These are phyloP conservation scores for Drosophila diplacantha DNA, from an alignment of 2,888 invertebrate species.

Conservation along the genomic window DNA sequence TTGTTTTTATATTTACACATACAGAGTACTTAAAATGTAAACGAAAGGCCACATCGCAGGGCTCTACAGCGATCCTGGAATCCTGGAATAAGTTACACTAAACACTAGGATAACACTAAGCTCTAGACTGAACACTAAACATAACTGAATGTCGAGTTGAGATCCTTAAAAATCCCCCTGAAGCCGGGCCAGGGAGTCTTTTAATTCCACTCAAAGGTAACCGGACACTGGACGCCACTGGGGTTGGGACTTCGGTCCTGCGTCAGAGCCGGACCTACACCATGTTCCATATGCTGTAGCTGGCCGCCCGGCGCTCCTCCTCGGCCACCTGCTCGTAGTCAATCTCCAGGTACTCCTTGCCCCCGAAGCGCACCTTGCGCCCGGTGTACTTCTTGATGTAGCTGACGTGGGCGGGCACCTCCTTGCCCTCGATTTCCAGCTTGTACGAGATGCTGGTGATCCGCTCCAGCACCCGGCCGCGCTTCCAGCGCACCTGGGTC, in stretches of 20 bases:
- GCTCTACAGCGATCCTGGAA: slow-evolving; percentile 42
- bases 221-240: slow-evolving; percentile 32
- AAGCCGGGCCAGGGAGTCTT: slow-evolving; percentile 46
- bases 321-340: slow-evolving; percentile 77
- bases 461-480: slow-evolving; percentile 72
- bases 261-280: slow-evolving; percentile 46
- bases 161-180: slow-evolving; percentile 70
- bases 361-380: slow-evolving; percentile 76
- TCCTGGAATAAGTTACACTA: slow-evolving; percentile 62
- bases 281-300: slow-evolving; percentile 77
- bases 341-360: slow-evolving; percentile 77
- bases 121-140: slow-evolving; percentile 49
- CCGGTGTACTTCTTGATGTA: slow-evolving; percentile 76
- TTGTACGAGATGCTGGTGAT: slow-evolving; percentile 77
- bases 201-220: slow-evolving; percentile 67
- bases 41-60: slow-evolving; percentile 47
- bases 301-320: slow-evolving; percentile 72
- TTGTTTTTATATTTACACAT: slow-evolving; percentile 29
- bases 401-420: slow-evolving; percentile 76
- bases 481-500: slow-evolving; percentile 76
- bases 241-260: slow-evolving; percentile 26
- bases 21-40: slow-evolving; percentile 41
- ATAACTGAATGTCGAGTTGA: slow-evolving; percentile 70
- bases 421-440: slow-evolving; percentile 75
- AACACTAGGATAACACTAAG: slow-evolving; percentile 54